phyloP scores from a whole-genome alignment of 1,140 invertebrate species.

The Ptiloglossa arizonensis region DNA sequence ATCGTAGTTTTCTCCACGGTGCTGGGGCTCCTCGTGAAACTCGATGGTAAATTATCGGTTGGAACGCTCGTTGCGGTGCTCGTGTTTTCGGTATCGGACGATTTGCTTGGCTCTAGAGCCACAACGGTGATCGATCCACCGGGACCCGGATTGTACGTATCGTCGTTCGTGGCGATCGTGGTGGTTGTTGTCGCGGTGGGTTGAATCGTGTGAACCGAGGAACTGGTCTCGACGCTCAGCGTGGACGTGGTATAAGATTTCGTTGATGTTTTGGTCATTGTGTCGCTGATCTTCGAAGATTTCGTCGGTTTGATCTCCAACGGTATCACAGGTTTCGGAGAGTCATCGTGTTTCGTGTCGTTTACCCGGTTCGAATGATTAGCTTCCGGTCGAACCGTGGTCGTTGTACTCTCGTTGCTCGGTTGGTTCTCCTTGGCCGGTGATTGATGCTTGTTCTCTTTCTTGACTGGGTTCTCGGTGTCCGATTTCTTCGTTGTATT shows the following conservation, averaged over 20 bases:
- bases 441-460: slow-evolving; percentile 69
- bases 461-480: slow-evolving; percentile 43
- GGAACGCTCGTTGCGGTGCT: slow-evolving; percentile 57
- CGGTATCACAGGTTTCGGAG: slow-evolving; percentile 44
- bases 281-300: slow-evolving; percentile 21
- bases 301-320: slow-evolving; percentile 55
- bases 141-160: not conserved
- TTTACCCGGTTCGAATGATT: not conserved
- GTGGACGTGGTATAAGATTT: slow-evolving; percentile 69
- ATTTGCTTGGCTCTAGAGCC: slow-evolving; percentile 72
- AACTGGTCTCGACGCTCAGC: slow-evolving; percentile 77
- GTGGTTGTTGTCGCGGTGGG: slow-evolving; percentile 65
- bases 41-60: slow-evolving; percentile 70
- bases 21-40: slow-evolving; percentile 52
- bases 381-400: slow-evolving; percentile 66
- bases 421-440: slow-evolving; percentile 66
- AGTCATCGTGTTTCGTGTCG: slow-evolving; percentile 16
- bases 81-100: slow-evolving; percentile 23
- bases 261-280: slow-evolving; percentile 55
- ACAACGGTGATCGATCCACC: not conserved
- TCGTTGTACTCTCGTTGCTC: slow-evolving; percentile 74
- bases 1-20: slow-evolving; percentile 30
- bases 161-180: slow-evolving; percentile 59
- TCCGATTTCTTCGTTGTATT: slow-evolving; percentile 52
- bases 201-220: slow-evolving; percentile 77